These are phyloP conservation scores for Burhinus oedicnemus DNA, from an alignment of 2,113 vertebrate species.

Conservation along the genomic window DNA sequence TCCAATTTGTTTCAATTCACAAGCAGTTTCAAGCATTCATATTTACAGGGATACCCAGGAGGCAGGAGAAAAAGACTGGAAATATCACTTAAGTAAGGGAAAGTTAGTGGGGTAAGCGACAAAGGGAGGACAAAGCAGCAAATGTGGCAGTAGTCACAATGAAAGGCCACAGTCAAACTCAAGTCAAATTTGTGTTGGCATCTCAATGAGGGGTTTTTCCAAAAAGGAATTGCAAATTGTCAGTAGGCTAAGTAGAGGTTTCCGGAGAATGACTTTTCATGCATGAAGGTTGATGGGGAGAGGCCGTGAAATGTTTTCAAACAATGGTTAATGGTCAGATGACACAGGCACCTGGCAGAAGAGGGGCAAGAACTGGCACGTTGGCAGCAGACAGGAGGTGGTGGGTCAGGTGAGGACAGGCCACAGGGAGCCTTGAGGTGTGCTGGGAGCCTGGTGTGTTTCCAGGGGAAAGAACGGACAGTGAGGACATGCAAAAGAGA, in stretches of 20 bases:
- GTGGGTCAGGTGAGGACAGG: background rate
- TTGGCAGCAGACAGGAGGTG: background rate
- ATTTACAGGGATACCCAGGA: background rate
- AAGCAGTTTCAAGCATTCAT: background rate
- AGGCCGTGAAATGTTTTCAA: background rate
- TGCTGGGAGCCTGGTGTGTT: background rate
- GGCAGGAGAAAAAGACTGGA: background rate
- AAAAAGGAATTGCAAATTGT: background rate
- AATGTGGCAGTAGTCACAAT: background rate
- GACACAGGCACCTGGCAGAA: background rate
- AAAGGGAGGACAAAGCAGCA: background rate
- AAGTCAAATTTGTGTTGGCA: background rate
- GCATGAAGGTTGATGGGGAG: background rate
- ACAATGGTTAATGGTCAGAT: background rate
- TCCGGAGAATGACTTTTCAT: background rate
- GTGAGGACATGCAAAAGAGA: background rate
- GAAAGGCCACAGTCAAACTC: background rate
- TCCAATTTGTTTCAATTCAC: conserved; percentile 19
- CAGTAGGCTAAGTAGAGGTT: background rate
- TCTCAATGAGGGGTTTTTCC: background rate
- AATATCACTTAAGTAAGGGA: background rate
- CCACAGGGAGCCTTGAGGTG: background rate
- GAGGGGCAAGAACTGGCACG: background rate
- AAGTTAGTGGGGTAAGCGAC: background rate
- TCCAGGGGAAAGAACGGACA: background rate